phyloP scores from a whole-genome alignment of 2,888 invertebrate genomes.

The Macrophya alboannulata region DNA sequence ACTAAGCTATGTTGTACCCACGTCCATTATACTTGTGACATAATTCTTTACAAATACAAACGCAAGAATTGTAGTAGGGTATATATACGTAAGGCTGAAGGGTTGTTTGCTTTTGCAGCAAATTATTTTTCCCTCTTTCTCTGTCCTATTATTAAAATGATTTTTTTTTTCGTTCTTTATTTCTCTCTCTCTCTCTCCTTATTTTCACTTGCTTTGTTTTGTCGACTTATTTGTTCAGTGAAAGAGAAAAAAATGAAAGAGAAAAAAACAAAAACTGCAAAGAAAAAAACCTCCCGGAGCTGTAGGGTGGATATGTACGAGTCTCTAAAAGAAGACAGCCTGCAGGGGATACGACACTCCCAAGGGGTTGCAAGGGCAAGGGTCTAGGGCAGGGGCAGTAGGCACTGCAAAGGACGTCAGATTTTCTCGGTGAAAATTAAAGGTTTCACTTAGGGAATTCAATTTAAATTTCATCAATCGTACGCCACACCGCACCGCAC shows the following conservation, averaged over 20 bases:
- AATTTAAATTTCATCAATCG: slow-evolving; percentile 60
- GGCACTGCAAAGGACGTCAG: neutral
- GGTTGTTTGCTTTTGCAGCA: slow-evolving; percentile 11
- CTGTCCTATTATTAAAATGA: neutral
- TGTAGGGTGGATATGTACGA: neutral
- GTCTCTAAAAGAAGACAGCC: neutral
- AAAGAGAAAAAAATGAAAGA: neutral
- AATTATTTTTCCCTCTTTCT: neutral
- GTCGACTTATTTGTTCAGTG: slow-evolving; percentile 11
- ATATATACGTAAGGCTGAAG: neutral
- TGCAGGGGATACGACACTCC: neutral
- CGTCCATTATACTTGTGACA: neutral
- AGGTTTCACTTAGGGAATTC: slow-evolving; percentile 54
- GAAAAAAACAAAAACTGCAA: neutral
- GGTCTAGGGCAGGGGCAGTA: neutral
- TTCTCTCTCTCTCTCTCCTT: neutral
- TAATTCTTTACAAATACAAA: neutral
- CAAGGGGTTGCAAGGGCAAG: neutral
- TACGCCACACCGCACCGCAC: neutral
- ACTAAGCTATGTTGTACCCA: neutral
- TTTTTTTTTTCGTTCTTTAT: neutral
- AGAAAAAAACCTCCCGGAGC: neutral
- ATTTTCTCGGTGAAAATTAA: slow-evolving; percentile 43
- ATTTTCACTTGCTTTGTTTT: neutral
- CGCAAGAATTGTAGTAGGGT: neutral